Evolutionary conservation across 2,888 invertebrate genomes (phyloP), one percentile per base, ranked within the genome.

Genomic region (Ophonus ardosiacus): DNA sequence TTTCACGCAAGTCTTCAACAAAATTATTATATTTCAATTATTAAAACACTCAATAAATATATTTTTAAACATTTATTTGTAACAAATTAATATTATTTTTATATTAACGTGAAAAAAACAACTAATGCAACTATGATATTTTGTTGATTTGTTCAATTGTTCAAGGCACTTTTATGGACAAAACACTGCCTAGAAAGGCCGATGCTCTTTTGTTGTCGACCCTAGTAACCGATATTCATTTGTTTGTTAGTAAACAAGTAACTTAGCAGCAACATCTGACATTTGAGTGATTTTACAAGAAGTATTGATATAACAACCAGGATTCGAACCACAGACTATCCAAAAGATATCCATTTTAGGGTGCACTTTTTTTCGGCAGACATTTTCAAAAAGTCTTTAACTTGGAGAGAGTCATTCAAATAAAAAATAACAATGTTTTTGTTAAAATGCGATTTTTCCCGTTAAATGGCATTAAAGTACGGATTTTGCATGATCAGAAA

Each of bases 401-500:
- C 91, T 94, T 94, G 87, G 31, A 6, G 68, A 43, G 1, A 18
- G 17, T 0, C n/a, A 59, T 0, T 76, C 31, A 13, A 61, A 59
- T 78, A 76, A 7, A 68, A 13, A 51, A 51, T 51, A 51, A 5
- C 40, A 5, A 40, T 40, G 40, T 40, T 40, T 40, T 5, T 5
- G 40, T 40, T 5, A 7, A 17, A 38, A 88, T 91, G 95, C 93
- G 63, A 92, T 90, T 83, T 91, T 90, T n/a, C 94, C 92, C 24
- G 92, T 93, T 8, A 96, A 90, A 8, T 93, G 92, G 76, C 94
- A 90, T 86, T 92, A 94, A 0, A 90, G 89, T 17, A 96, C 87
- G 31, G 94, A 94, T 7, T 95, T 96, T 0, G 96, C 95, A 86
- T 95, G 95, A 89, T 96, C 96, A 7, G 94, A 92, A 57, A 96